Base-by-base conservation (phyloP, 2,888 invertebrate species). In the Tenthredo livida region DNA sequence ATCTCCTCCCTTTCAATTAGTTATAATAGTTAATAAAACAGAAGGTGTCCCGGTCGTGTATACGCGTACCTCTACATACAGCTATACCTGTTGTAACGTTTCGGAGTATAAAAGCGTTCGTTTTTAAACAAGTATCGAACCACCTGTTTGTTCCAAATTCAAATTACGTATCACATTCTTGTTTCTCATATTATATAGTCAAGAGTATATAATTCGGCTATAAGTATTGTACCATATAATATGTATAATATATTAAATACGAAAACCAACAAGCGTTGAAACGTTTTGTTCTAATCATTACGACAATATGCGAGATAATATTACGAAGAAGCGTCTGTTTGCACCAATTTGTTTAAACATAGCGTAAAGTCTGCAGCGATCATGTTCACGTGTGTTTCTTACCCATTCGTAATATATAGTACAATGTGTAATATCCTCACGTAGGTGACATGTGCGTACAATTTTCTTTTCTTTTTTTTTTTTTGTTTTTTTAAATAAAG, bases 141-240 rank as follows among this genome's bases (percentile, higher is more conserved):
- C 67, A 67, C 67, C 29, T 67, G 67, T 67, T 67, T 17, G 67
- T 67, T 33, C 29, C 17, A 67, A 67, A 67, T 67, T 67, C 67
- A 67, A 67, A 67, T 67, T 67, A 67, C 33, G 33, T 12, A 33
- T 29, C 33, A 54, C n/a, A 67, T 67, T 67, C 67, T 67, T 67
- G 15, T 67, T 33, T 33, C 1, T 33, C 21, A 0, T 61, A 61
- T 33, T 10, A 0, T 61, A 61, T 61, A 61, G n/a, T 61, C 12
- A 4, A 25, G 21, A 25, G 25, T 3, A 25, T 21, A 25, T 25
- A 25, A 61, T 61, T 25, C 61, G 25, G 3, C 61, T n/a, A n/a
- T n/a, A 12, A 54, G n/a, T 54, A 54, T 54, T 54, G 7, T 54
- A 54, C 6, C 1, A 54, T 54, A n/a, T 54, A 54, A n/a, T 54